phyloP scores from a whole-genome alignment of 2,888 invertebrate genomes.

The Temnothorax rugatulus region DNA sequence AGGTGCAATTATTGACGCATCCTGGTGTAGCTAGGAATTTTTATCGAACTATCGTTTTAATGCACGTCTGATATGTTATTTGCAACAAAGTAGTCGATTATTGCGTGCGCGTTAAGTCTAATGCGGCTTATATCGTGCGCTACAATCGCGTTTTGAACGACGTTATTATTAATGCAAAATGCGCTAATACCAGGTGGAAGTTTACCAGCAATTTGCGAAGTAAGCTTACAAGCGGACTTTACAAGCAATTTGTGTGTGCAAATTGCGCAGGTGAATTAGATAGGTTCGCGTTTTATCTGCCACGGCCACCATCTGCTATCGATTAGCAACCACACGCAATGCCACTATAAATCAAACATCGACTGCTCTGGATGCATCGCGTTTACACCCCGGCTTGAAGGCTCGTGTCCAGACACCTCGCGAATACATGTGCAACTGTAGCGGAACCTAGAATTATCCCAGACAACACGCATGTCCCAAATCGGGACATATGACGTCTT shows the following conservation, averaged over 20 bases:
- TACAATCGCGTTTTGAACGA: background rate
- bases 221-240: background rate
- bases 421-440: background rate
- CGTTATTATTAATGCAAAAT: constrained; percentile 24
- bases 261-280: constrained; percentile 25
- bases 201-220: background rate
- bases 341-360: constrained; percentile 16
- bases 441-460: background rate
- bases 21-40: background rate
- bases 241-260: constrained; percentile 1
- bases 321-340: constrained; percentile 19
- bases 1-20: background rate
- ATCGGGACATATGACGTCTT: too few relatives aligned
- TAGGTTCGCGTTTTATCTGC: constrained; percentile 8
- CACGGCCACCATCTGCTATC: constrained; percentile 2
- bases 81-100: background rate
- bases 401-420: background rate
- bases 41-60: background rate
- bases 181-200: background rate
- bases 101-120: background rate
- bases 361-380: background rate
- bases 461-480: too few relatives aligned
- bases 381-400: background rate
- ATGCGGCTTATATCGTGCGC: background rate
- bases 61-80: background rate